Percentiles rank a stretch among this genome's conserved stretches.
phyloP scores from a whole-genome alignment of 23 tunicate species.

The Ascidia mentula region DNA sequence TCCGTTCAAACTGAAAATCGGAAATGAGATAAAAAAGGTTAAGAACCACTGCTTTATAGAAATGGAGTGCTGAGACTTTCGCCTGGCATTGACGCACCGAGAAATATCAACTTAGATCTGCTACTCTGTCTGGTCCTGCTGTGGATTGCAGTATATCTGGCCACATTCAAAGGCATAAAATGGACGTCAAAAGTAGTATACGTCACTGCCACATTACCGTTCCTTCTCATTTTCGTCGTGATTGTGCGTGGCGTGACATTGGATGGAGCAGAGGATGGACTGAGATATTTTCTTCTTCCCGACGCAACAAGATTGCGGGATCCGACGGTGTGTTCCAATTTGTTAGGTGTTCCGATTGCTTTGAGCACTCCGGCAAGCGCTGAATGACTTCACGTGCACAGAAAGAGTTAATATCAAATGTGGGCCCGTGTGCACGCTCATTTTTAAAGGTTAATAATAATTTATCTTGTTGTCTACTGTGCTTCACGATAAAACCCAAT shows the following conservation, averaged over 20 bases:
- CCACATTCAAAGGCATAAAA: conserved; percentile 39
- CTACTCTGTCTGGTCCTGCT: conserved; percentile 19
- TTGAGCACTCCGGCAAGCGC: too few relatives aligned
- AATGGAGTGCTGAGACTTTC: conserved; percentile 22
- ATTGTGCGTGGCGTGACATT: conserved; percentile 48
- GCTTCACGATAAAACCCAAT: too few relatives aligned
- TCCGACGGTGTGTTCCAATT: background rate
- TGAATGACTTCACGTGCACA: too few relatives aligned
- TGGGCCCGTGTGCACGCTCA: too few relatives aligned
- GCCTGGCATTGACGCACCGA: conserved; percentile 20
- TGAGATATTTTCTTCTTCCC: conserved; percentile 37
- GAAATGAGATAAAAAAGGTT: too few relatives aligned
- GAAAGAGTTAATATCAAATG: too few relatives aligned
- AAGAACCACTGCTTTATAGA: too few relatives aligned
- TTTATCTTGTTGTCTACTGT: too few relatives aligned
- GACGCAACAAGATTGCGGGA: conserved; percentile 5
- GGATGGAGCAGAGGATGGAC: conserved; percentile 50
- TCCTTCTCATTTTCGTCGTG: conserved; percentile 37
- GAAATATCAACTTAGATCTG: conserved; percentile 25
- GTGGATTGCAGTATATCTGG: conserved; percentile 31
- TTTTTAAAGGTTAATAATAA: too few relatives aligned
- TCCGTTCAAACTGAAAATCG: too few relatives aligned
- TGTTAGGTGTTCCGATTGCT: too few relatives aligned
- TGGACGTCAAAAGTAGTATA: conserved; percentile 66
- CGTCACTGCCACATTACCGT: conserved; percentile 52